Percentiles rank a stretch among this genome's conserved stretches.
phyloP scores from a whole-genome alignment of 2,113 vertebrate genomes.

The Meles meles region DNA sequence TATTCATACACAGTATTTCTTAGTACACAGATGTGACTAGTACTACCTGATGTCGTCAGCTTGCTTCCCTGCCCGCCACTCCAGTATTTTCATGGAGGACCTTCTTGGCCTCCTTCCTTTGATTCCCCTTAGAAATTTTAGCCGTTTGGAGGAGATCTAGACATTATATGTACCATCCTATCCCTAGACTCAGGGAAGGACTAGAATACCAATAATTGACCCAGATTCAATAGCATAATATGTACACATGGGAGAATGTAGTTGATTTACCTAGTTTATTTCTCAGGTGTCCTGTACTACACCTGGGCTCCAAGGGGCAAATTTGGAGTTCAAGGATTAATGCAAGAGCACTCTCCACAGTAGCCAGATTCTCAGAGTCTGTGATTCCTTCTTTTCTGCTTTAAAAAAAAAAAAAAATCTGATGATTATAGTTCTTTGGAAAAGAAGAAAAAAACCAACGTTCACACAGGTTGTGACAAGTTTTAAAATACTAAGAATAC shows the following conservation, averaged over 20 bases:
- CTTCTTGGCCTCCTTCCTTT: neutral
- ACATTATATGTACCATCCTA: neutral
- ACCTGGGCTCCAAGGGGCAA: neutral
- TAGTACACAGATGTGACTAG: neutral
- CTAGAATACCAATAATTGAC: neutral
- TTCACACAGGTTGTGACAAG: slow-evolving; percentile 61
- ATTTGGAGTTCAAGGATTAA: neutral
- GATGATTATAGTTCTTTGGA: neutral
- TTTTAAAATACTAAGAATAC: slow-evolving; percentile 67
- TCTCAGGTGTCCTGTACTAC: no score
- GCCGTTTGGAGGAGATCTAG: neutral
- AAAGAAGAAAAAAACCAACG: neutral
- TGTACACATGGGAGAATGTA: no score
- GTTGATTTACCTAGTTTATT: neutral
- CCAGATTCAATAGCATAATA: neutral
- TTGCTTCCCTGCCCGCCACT: neutral
- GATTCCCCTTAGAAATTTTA: neutral
- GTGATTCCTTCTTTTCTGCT: slow-evolving; percentile 8
- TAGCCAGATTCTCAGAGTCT: neutral
- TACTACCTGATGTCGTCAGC: no score
- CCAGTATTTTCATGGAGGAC: neutral
- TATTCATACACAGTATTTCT: neutral
- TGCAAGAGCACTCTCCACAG: neutral
- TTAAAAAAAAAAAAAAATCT: neutral
- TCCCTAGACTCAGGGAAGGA: neutral